Percentiles rank a stretch among this genome's conserved stretches.
Evolutionary conservation across 2,797 vertebrate species (phyloP).

Genomic region (Toxotes lorentzi): DNA sequence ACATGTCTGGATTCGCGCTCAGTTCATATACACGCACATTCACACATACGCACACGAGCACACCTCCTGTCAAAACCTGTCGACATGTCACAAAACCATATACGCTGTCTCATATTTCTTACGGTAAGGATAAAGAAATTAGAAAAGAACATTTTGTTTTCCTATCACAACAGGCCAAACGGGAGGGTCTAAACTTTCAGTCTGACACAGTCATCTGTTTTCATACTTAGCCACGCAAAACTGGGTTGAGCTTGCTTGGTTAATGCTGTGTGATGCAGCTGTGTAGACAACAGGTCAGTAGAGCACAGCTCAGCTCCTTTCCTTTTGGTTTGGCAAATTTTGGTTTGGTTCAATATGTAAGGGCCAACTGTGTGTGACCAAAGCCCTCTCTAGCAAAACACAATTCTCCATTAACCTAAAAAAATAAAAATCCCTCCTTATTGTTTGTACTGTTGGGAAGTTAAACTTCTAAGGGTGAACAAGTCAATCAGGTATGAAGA

Average conservation of each 20-base stretch:
- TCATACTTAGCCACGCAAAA: conserved; percentile 34
- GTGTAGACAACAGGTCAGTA: conserved; percentile 43
- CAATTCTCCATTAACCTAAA: conserved; percentile 8
- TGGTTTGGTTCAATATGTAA: conserved; percentile 52
- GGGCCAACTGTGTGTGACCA: conserved; percentile 20
- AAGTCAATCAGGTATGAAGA: conserved; percentile 48
- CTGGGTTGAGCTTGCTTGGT: conserved; percentile 37
- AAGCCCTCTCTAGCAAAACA: conserved; percentile 28
- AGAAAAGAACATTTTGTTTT: conserved; percentile 20
- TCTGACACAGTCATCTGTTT: conserved; percentile 43
- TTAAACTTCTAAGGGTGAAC: conserved; percentile 30
- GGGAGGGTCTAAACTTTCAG: conserved; percentile 22
- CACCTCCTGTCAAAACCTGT: conserved; percentile 45
- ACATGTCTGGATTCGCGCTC: conserved; percentile 39
- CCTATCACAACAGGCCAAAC: conserved; percentile 24
- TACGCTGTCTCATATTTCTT: conserved; percentile 43
- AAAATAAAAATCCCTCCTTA: not conserved
- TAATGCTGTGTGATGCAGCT: conserved; percentile 35
- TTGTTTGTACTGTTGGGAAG: conserved; percentile 19
- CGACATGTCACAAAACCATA: conserved; percentile 62
- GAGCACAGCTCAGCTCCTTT: conserved; percentile 42
- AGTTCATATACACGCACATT: conserved; percentile 38
- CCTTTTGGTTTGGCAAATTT: conserved; percentile 67
- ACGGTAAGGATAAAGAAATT: conserved; percentile 39
- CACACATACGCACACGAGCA: conserved; percentile 31